Evolutionary conservation across 2,888 invertebrate species (phyloP), one percentile per base, ranked within the genome.

Genomic region (Drosophila nr. medialis): DNA sequence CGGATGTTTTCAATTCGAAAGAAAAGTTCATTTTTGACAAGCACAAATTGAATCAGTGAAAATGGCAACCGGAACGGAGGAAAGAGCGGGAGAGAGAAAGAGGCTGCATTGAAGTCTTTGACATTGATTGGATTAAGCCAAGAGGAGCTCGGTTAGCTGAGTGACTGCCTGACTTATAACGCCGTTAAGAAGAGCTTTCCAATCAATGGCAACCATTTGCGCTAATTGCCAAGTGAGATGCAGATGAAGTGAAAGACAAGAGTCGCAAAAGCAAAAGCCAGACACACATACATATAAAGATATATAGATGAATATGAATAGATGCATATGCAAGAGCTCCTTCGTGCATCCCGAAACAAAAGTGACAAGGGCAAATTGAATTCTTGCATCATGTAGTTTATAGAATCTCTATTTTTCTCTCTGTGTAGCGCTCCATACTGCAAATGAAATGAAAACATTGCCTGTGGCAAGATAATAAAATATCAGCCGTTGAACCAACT

Each of bases 61-160:
- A 56, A 29, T 21, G 71, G 56, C 63, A 69, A 62, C 27, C 69
- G 32, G 38, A 69, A 69, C 54, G 51, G 27, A 51, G 60, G 0
- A n/a, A 29, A 40, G 10, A 11, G 15, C 10, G 6, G 15, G 1
- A 24, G 3, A 18, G 15, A 24, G 54, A n/a, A 21, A 15, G 15
- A 10, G 40, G 4, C 45, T 45, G 51, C 29, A 66, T 65, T 72
- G 68, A 69, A 83, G 83, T 54, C 67, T 69, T 56, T 75, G 89
- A 66, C 86, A 80, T 76, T 85, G 86, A 82, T 79, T 82, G 74
- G 72, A 72, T 78, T 89, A 78, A 53, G 48, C 29, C 42, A 72
- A 62, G 81, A 50, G 48, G 29, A 58, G 30, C 30, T 50, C 36
- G 21, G 42, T 29, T 27, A 59, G 51, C 40, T n/a, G 38, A 54